Evolutionary conservation across 30 jellyfish, hydroid and myxozoan species (phyloP).

Genomic region (Sanderia malayensis): DNA sequence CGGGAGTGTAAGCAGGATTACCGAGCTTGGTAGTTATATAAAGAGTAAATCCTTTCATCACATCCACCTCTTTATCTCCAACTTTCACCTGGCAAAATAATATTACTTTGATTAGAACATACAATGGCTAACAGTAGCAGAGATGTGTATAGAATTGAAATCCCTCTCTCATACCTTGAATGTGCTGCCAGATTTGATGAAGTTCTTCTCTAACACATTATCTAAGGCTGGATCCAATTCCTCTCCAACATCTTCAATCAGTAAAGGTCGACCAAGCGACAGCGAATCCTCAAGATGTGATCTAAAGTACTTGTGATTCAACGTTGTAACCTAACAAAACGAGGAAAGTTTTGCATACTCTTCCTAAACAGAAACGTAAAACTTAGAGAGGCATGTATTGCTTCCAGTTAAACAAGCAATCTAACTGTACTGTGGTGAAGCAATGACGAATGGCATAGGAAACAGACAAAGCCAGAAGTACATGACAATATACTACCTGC

Average conservation of each 20-base stretch:
- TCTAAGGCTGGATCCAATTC: constrained; percentile 97
- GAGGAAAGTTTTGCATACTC: too few species aligned
- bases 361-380: too few species aligned
- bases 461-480: too few species aligned
- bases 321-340: constrained; percentile 58
- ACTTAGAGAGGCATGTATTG: too few species aligned
- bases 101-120: too few species aligned
- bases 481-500: too few species aligned
- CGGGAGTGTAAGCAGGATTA: constrained; percentile 96
- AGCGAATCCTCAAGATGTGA: constrained; percentile 86
- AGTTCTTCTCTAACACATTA: constrained; percentile 87
- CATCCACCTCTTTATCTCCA: constrained; percentile 97
- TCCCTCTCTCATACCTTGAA: constrained; percentile 55
- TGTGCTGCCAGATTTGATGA: constrained; percentile 88
- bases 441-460: too few species aligned
- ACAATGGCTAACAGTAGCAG: too few species aligned
- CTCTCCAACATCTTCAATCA: constrained; percentile 91
- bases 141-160: background rate
- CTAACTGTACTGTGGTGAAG: too few species aligned
- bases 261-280: constrained; percentile 89
- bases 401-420: too few species aligned
- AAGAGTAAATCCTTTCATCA: constrained; percentile 82
- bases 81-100: constrained; percentile 71
- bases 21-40: constrained; percentile 91
- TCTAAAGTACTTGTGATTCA: constrained; percentile 94